Percentiles rank a stretch among this genome's conserved stretches.
Conservation (phyloP, 2,888 invertebrate genomes). For the Gibbula magus region DNA sequence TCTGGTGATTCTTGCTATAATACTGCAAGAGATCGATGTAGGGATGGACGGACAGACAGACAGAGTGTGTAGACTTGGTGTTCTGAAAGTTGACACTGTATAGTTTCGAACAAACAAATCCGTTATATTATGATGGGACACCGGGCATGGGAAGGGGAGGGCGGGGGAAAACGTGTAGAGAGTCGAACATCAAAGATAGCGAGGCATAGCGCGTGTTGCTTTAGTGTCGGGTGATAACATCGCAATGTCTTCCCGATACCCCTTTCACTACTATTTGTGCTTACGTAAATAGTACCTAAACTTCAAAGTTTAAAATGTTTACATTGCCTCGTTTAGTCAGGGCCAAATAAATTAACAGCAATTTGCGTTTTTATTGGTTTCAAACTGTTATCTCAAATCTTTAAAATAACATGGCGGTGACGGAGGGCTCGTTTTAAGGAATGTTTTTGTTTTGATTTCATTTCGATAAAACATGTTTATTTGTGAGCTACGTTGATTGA, state of each 20-base stretch:
- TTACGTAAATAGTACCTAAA: slow-evolving; percentile 15
- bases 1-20: background rate
- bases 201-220: background rate
- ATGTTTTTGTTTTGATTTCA: slow-evolving; percentile 16
- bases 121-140: background rate
- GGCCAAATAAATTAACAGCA: slow-evolving; percentile 13
- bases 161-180: background rate
- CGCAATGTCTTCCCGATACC: background rate
- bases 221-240: slow-evolving; percentile 5
- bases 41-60: background rate
- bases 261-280: slow-evolving; percentile 12
- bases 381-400: background rate
- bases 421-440: background rate
- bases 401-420: slow-evolving; percentile 4
- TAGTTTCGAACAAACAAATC: background rate
- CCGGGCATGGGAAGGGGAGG: background rate
- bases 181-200: background rate
- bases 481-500: background rate
- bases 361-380: slow-evolving; percentile 7
- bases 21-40: background rate
- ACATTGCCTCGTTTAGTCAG: background rate
- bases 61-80: background rate
- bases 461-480: slow-evolving; percentile 13
- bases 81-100: background rate
- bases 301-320: slow-evolving; percentile 21